phyloP scores from a whole-genome alignment of 2,888 invertebrate genomes.

The Monopis laevigella region DNA sequence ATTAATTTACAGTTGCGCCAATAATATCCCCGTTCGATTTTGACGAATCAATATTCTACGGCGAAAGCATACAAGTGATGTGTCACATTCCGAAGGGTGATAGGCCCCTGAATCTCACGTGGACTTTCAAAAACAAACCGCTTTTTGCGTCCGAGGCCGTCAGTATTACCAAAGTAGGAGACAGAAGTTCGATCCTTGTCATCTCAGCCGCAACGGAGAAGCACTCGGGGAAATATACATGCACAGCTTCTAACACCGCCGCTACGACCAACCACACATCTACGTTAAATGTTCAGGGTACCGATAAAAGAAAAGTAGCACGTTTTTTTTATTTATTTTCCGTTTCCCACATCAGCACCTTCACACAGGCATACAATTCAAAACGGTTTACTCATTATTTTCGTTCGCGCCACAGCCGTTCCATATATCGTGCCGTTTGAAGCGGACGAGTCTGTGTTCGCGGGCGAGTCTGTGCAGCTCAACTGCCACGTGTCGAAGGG shows the following conservation, averaged over 20 bases:
- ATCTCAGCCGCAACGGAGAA: constrained; percentile 73
- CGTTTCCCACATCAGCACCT: constrained; percentile 54
- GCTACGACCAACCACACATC: constrained; percentile 72
- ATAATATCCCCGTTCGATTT: constrained; percentile 69
- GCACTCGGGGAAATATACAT: constrained; percentile 81
- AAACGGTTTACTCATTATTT: neutral
- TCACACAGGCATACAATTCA: constrained; percentile 71
- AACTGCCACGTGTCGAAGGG: constrained; percentile 78
- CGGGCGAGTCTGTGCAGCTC: constrained; percentile 74
- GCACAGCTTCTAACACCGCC: constrained; percentile 75
- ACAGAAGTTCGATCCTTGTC: constrained; percentile 69
- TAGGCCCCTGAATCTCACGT: constrained; percentile 73
- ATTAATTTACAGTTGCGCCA: constrained; percentile 57
- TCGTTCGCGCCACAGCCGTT: constrained; percentile 54
- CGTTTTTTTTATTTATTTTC: constrained; percentile 26
- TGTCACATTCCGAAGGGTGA: constrained; percentile 75
- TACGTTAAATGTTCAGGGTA: constrained; percentile 74
- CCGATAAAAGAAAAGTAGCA: constrained; percentile 34
- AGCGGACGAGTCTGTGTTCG: constrained; percentile 73
- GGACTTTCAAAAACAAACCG: constrained; percentile 73
- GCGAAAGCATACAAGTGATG: constrained; percentile 66
- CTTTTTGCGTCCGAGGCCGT: constrained; percentile 47
- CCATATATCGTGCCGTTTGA: constrained; percentile 74
- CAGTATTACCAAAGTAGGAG: constrained; percentile 65
- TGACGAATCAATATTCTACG: constrained; percentile 62